Percentiles rank a stretch among this genome's conserved stretches.
phyloP scores from a whole-genome alignment of 2,113 vertebrate species.

The Trichechus manatus region DNA sequence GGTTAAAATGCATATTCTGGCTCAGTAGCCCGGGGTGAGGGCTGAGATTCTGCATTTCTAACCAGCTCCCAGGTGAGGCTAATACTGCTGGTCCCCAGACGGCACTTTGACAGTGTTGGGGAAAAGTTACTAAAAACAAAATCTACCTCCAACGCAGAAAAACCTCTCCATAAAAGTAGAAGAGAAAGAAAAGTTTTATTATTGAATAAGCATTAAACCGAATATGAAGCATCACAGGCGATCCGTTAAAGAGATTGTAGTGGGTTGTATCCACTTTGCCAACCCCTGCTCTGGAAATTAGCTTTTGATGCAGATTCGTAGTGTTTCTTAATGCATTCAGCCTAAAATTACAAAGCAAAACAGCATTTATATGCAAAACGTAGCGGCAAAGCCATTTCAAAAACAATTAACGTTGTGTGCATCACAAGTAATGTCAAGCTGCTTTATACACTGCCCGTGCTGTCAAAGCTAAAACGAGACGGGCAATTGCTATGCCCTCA shows the following conservation, averaged over 20 bases:
- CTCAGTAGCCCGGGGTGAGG: neutral
- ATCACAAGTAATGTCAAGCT: neutral
- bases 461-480: neutral
- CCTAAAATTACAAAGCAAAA: neutral
- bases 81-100: neutral
- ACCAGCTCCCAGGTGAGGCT: neutral
- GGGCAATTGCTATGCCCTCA: neutral
- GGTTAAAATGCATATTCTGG: neutral
- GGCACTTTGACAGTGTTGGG: neutral
- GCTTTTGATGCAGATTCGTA: neutral
- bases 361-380: neutral
- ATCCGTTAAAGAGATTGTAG: neutral
- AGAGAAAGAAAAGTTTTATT: neutral
- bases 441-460: neutral
- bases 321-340: neutral
- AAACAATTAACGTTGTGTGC: neutral
- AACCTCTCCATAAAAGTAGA: neutral
- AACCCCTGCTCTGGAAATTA: neutral
- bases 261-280: neutral
- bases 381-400: neutral
- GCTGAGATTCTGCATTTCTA: neutral
- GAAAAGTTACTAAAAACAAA: neutral
- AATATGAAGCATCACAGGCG: neutral
- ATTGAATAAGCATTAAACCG: neutral
- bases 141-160: neutral